A percentile compares a stretch with the other conserved stretches of the same genome.
Conservation (phyloP, 2,113 vertebrate genomes). For the Ahaetulla prasina region DNA sequence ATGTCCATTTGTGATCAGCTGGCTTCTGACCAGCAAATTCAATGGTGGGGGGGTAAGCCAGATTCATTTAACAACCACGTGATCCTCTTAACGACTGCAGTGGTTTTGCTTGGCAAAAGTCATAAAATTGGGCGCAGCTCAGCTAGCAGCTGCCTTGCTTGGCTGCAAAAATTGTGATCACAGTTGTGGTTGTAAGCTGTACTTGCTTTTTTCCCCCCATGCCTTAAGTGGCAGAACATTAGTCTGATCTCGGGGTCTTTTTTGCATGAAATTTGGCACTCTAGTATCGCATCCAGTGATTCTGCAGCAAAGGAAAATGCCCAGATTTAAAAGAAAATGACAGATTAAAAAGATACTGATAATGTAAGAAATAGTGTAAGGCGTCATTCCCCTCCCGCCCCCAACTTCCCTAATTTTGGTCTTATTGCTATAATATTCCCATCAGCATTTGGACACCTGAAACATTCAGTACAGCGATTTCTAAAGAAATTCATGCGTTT, state of each 20-base stretch:
- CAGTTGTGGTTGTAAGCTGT: not conserved
- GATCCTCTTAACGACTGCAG: not conserved
- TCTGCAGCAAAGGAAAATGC: not conserved
- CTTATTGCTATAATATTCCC: not conserved
- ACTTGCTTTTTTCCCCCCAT: not conserved
- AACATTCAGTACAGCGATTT: conserved; percentile 19
- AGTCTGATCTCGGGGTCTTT: not conserved
- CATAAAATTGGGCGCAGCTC: not conserved
- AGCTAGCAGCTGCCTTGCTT: not conserved
- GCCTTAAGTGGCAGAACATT: not conserved
- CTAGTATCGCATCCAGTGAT: not conserved
- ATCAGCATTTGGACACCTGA: not conserved
- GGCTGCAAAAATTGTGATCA: not conserved
- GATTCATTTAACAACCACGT: not conserved
- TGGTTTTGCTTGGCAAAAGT: not conserved
- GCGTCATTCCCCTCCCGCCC: not conserved
- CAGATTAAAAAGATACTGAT: not conserved
- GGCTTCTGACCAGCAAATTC: too few species aligned
- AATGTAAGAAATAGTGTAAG: not conserved
- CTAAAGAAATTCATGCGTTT: conserved; percentile 27
- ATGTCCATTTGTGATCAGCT: not conserved
- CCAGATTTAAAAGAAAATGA: not conserved
- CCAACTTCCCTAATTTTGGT: not conserved
- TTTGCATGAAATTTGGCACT: not conserved
- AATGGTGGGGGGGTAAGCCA: not conserved